A percentile compares a stretch with the other conserved stretches of the same genome.
Conservation (phyloP, 2,888 invertebrate species). For the Drosophila dives region DNA sequence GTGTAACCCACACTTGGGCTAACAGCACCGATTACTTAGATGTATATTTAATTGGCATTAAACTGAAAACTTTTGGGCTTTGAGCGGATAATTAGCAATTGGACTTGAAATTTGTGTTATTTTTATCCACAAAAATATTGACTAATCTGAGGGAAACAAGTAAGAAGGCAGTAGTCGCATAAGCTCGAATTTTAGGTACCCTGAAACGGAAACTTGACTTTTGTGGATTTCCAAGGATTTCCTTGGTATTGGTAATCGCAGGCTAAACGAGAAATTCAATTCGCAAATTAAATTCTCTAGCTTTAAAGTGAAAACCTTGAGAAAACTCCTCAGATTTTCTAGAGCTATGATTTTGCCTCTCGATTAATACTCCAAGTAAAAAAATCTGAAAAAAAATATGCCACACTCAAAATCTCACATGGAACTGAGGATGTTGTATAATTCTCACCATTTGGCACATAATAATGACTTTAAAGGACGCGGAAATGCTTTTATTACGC, state of each 20-base stretch:
- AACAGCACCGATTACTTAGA: neutral
- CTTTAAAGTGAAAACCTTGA: neutral
- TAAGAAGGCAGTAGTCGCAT: neutral
- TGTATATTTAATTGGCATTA: neutral
- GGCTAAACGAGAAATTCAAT: too few species aligned
- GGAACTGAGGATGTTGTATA: neutral
- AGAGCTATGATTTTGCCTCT: neutral
- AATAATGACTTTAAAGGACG: conserved; percentile 32
- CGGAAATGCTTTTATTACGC: conserved; percentile 44
- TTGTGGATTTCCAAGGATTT: too few species aligned
- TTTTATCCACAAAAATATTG: neutral
- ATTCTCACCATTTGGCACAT: neutral
- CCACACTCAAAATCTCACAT: neutral
- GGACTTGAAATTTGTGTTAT: neutral
- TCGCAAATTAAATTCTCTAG: neutral
- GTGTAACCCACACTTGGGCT: neutral
- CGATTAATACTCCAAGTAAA: neutral
- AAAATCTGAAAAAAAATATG: neutral
- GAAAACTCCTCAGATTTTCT: neutral
- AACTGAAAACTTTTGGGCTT: neutral
- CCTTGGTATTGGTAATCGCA: too few species aligned
- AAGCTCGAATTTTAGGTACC: neutral
- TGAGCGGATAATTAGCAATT: neutral
- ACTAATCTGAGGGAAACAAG: neutral
- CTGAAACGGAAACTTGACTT: neutral